Evolutionary conservation across 2,113 vertebrate species (phyloP).

Genomic region (Sorex fumeus): DNA sequence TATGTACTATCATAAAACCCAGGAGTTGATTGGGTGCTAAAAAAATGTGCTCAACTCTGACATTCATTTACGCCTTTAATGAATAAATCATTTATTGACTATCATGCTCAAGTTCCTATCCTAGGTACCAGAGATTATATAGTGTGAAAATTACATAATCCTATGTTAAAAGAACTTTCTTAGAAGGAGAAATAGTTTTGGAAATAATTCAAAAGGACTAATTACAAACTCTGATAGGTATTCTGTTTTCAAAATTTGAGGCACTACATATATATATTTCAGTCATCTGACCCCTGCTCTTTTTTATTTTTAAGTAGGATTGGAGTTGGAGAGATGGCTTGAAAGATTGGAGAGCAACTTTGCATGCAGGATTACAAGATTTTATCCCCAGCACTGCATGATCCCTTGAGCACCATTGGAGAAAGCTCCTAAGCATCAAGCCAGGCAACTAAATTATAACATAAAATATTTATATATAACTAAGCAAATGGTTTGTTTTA

Average conservation of each 20-base stretch:
- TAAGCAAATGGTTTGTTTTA: neutral
- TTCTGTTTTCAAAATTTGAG: neutral
- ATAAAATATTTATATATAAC: neutral
- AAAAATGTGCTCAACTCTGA: neutral
- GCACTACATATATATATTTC: fast-evolving
- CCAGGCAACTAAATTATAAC: too few relatives aligned
- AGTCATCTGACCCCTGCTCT: neutral
- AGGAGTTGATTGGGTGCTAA: neutral
- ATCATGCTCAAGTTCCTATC: neutral
- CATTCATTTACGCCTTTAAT: neutral
- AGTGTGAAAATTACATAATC: neutral
- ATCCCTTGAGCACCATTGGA: too few relatives aligned
- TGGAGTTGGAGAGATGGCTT: too few relatives aligned
- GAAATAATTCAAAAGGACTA: neutral
- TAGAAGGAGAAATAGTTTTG: neutral
- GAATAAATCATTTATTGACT: neutral
- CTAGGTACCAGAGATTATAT: neutral
- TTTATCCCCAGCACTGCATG: too few relatives aligned
- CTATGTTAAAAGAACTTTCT: neutral
- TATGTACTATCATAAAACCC: neutral
- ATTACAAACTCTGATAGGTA: neutral
- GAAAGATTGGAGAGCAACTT: too few relatives aligned
- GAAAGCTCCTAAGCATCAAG: too few relatives aligned
- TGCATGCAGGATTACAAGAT: too few relatives aligned
- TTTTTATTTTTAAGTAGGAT: neutral